Conservation (phyloP, 2,888 invertebrate genomes). For the Polymixis lichenea region DNA sequence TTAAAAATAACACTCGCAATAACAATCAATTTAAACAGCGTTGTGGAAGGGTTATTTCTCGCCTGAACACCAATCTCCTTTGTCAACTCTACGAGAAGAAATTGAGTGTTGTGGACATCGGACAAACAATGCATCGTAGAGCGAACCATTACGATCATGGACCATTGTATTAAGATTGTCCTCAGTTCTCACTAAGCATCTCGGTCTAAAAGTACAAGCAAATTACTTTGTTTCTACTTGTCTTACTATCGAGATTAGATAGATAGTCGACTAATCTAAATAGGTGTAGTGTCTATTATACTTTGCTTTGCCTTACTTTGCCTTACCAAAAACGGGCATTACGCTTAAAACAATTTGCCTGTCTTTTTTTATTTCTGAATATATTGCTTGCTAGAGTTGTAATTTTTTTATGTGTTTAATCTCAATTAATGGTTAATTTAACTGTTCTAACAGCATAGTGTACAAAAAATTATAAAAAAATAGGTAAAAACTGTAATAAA, state of each 20-base stretch:
- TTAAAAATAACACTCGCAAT: not conserved
- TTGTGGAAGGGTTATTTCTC: not conserved
- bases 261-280: conserved; percentile 10
- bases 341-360: not conserved
- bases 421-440: too few relatives aligned
- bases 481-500: too few relatives aligned
- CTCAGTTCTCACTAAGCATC: conserved; percentile 68
- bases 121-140: conserved; percentile 77
- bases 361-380: too few relatives aligned
- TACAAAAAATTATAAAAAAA: too few relatives aligned
- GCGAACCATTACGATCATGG: conserved; percentile 73
- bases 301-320: too few relatives aligned
- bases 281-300: conserved; percentile 12
- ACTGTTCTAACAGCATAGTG: too few relatives aligned
- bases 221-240: conserved; percentile 48
- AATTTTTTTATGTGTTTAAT: too few relatives aligned
- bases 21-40: not conserved
- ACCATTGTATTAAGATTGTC: conserved; percentile 75
- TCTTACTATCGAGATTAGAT: conserved; percentile 40
- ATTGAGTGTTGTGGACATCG: conserved; percentile 63
- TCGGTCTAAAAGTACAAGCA: conserved; percentile 36
- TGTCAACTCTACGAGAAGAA: conserved; percentile 44
- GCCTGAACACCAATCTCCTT: conserved; percentile 7
- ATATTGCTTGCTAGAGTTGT: too few relatives aligned
- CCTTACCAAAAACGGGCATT: not conserved